Percentiles rank a stretch among this genome's conserved stretches.
phyloP scores from a whole-genome alignment of 2,888 invertebrate genomes.

The Helleia helle region DNA sequence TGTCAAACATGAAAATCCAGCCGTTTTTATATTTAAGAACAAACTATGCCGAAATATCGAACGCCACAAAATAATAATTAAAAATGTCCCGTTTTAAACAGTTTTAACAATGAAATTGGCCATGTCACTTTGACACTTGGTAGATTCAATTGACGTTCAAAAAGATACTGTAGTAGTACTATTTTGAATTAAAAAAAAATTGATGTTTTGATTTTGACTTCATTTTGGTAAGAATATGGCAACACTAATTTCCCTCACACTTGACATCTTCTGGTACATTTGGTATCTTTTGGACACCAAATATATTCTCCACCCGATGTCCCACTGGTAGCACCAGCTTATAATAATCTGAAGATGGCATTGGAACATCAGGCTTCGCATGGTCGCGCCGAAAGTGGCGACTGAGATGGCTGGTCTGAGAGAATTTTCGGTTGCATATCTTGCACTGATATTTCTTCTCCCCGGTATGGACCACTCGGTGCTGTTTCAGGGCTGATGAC shows the following conservation, averaged over 20 bases:
- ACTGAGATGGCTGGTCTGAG: slow-evolving; percentile 56
- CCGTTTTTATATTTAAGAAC: no score
- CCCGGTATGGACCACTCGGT: slow-evolving; percentile 58
- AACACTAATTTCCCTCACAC: slow-evolving; percentile 7
- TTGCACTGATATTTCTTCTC: slow-evolving; percentile 63
- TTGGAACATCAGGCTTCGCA: slow-evolving; percentile 43
- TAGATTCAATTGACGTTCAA: no score
- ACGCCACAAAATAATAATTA: no score
- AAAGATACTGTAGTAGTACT: no score
- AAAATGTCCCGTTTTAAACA: no score
- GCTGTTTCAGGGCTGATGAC: slow-evolving; percentile 57
- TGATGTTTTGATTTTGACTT: no score
- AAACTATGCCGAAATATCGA: no score
- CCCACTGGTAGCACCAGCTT: slow-evolving; percentile 32
- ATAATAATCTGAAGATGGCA: slow-evolving; percentile 46
- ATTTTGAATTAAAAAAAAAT: no score
- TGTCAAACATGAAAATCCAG: no score
- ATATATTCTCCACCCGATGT: not conserved
- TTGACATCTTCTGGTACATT: slow-evolving; percentile 11
- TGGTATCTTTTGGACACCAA: slow-evolving; percentile 1
- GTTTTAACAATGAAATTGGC: no score
- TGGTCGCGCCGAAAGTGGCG: slow-evolving; percentile 61
- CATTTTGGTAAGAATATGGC: no score
- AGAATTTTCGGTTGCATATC: slow-evolving; percentile 57
- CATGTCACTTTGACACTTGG: no score